Conservation (phyloP, 35 echinoderm and acorn worm genomes). For the Anneissia japonica region DNA sequence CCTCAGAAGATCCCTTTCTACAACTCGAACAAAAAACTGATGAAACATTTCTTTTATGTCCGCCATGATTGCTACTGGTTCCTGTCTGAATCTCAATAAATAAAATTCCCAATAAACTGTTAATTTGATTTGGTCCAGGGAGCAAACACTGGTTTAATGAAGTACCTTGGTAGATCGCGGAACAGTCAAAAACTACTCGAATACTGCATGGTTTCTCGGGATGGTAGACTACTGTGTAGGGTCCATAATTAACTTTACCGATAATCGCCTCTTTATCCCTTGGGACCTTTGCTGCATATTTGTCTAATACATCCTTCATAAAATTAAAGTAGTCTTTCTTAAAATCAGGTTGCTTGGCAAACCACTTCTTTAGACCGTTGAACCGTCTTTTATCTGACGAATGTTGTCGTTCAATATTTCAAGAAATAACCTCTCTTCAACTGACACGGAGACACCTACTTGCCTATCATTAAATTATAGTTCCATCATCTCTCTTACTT, state of each 20-base stretch:
- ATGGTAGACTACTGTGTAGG: conserved; percentile 37
- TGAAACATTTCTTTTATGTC: conserved; percentile 57
- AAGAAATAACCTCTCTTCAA: conserved; percentile 8
- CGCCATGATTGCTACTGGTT: conserved; percentile 23
- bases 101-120: conserved; percentile 35
- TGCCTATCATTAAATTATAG: conserved; percentile 9
- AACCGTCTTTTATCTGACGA: conserved; percentile 11
- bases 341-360: conserved; percentile 24
- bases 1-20: conserved; percentile 26
- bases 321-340: conserved; percentile 23
- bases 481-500: conserved; percentile 17
- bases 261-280: neutral
- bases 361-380: conserved; percentile 13
- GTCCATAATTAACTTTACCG: conserved; percentile 13
- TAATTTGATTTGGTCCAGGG: conserved; percentile 51
- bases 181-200: conserved; percentile 52
- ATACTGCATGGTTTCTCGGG: conserved; percentile 41
- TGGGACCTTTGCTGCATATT: conserved; percentile 38
- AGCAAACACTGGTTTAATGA: conserved; percentile 39
- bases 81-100: conserved; percentile 36
- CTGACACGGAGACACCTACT: neutral
- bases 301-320: conserved; percentile 25
- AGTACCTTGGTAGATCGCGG: conserved; percentile 23
- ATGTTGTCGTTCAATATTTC: neutral
- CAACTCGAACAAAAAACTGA: conserved; percentile 23